Evolutionary conservation across 2,113 vertebrate species (phyloP), one percentile per base, ranked within the genome.

Genomic region (Platysternon megacephalum): DNA sequence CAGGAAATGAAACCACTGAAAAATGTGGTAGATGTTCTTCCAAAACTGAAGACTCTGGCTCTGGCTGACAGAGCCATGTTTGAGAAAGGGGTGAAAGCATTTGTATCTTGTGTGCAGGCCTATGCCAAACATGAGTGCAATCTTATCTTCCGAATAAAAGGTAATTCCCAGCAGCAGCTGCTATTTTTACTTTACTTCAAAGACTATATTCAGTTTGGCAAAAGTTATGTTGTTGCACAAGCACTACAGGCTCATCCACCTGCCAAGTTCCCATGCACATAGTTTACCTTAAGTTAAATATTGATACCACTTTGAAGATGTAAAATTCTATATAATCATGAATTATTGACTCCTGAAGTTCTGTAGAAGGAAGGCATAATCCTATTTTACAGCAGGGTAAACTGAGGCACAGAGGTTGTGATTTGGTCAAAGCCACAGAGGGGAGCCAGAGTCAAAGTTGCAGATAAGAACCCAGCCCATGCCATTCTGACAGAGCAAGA

Each of bases 101-200:
- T 99, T 42, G 99, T 99, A 84, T 99, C 99, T 0, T 98, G 91
- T 0, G 79, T 99, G 16, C 99, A 99, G 97, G 99, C 99, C 3
- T 99, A 99, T 1, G 99, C 98, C 90, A 99, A 99, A 91, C 99
- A 99, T 0, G 99, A 99, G 17, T 99, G 99, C 55, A 99, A 97
- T 32, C 98, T 99, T 16, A 99, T 99, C 97, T 99, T 99, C 98
- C 97, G 99, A 48, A 44, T 99, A 46, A 99, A 99, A 99, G 99
- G 99, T 99, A 84, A 97, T 94, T 90, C 65, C 79, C 79, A 68
- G 65, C 89, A 96, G 83, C 10, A 14, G 24, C 13, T 87, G 49
- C 1, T 1, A 1, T 74, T n/a, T 8, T 6, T 3, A 0, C 58
- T 61, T 39, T 1, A 52, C 7, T 68, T 78, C 58, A 29, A 11